Base-by-base conservation (phyloP, 2,888 invertebrate genomes). In the Dryobotodes eremita region DNA sequence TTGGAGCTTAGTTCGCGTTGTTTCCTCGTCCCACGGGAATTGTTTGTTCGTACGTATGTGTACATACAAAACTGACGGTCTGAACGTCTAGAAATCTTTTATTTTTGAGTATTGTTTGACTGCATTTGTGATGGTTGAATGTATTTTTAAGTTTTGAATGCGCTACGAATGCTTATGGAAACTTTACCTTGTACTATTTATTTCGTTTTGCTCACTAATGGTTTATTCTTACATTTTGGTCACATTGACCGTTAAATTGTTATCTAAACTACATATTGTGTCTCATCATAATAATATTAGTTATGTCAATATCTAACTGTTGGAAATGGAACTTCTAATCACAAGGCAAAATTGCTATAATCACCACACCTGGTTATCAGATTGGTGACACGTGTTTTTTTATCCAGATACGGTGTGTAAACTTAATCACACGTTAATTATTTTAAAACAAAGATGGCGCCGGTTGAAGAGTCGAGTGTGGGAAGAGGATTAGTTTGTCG, bases 1-100 rank as follows among this genome's bases (percentile, higher is more conserved):
- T 84, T 80, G 83, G 81, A 88, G 90, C 89, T 89, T 88, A 88
- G 86, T 87, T 86, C 80, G 71, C 86, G 86, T 87, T 88, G 89
- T 88, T 88, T 80, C 89, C 75, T 62, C 48, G 70, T 68, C 89
- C 57, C 81, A n/a, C 10, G 88, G 82, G 90, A 86, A 74, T 68
- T 72, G 80, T 81, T 82, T 73, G 84, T 80, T 66, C 76, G 61
- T 83, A 69, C 79, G 77, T 79, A 69, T 82, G 79, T 88, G 65
- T 82, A 87, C 74, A 66, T 76, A 80, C 80, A 79, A 80, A 88
- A 89, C 82, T 89, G 89, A 84, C 79, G 73, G 78, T 69, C 84
- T 61, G 66, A 82, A 87, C 75, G 65, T 81, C 75, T 85, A 64
- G 75, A 86, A 86, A 87, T 80, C 84, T 85, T 87, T 85, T 79